Conservation (phyloP, 2,113 vertebrate genomes). For the Eulemur macaco region DNA sequence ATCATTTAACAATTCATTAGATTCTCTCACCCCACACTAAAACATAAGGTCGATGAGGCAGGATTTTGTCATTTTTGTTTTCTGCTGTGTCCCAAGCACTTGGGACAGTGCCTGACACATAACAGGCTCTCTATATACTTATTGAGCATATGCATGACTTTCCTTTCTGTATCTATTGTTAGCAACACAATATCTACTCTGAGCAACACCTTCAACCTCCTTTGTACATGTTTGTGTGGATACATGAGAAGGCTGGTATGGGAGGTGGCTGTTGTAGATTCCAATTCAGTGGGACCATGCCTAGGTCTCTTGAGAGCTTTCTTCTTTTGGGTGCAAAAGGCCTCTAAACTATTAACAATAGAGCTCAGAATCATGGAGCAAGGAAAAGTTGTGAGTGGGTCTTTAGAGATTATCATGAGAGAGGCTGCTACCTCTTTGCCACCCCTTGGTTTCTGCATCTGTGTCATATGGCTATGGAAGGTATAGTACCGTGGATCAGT, state of each 20-base stretch:
- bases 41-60: neutral
- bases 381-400: neutral
- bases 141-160: neutral
- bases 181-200: neutral
- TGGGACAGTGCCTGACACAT: neutral
- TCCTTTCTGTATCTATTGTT: neutral
- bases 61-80: neutral
- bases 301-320: neutral
- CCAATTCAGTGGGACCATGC: neutral
- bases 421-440: too few relatives aligned
- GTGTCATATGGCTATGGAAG: neutral
- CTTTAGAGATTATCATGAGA: neutral
- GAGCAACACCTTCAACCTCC: neutral
- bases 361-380: neutral
- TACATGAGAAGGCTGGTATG: neutral
- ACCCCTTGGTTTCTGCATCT: neutral
- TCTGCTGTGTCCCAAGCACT: neutral
- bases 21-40: neutral
- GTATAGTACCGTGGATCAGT: fast-evolving
- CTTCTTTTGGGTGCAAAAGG: neutral
- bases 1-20: neutral
- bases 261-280: neutral
- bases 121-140: neutral
- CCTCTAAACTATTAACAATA: neutral
- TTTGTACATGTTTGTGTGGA: neutral